Conservation (phyloP, 2,888 invertebrate species). For the Drosophila cognata region DNA sequence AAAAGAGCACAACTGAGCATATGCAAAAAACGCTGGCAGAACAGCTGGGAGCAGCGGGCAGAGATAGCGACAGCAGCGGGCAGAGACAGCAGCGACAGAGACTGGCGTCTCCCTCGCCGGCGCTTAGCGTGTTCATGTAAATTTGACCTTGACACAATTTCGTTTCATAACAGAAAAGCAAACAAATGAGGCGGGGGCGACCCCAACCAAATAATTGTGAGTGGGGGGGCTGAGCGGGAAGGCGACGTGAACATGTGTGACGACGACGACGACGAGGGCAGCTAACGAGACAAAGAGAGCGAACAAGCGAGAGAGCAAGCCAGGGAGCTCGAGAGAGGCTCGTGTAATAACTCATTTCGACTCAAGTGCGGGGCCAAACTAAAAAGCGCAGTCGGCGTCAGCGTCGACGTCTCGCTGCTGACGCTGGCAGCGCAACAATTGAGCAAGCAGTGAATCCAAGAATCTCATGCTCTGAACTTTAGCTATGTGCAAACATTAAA, state of each 20-base stretch:
- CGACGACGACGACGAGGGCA: conserved; percentile 34
- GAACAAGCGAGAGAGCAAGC: conserved; percentile 22
- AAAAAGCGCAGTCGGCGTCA: conserved; percentile 30
- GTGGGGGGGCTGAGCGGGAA: conserved; percentile 4
- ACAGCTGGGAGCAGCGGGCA: conserved; percentile 48
- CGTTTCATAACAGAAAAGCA: conserved; percentile 78
- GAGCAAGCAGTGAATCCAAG: conserved; percentile 47
- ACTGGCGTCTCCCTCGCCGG: conserved; percentile 43
- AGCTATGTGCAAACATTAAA: conserved; percentile 38
- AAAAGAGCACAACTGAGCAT: conserved; percentile 47
- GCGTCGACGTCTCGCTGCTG: conserved; percentile 19
- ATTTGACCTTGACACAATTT: conserved; percentile 83
- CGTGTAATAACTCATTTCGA: conserved; percentile 72
- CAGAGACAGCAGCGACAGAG: not conserved
- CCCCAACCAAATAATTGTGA: conserved; percentile 20
- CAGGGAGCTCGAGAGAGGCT: conserved; percentile 30
- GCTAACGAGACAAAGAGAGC: conserved; percentile 15
- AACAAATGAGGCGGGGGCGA: conserved; percentile 70
- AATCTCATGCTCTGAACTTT: conserved; percentile 75
- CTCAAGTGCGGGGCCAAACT: conserved; percentile 73
- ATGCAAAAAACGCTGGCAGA: conserved; percentile 56
- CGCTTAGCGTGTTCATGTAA: conserved; percentile 81
- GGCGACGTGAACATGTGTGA: conserved; percentile 42
- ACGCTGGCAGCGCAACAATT: conserved; percentile 19
- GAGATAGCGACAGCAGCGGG: not conserved